These are phyloP conservation scores for Apodemia duryi DNA, from an alignment of 2,888 invertebrate genomes.

Conservation along the genomic window DNA sequence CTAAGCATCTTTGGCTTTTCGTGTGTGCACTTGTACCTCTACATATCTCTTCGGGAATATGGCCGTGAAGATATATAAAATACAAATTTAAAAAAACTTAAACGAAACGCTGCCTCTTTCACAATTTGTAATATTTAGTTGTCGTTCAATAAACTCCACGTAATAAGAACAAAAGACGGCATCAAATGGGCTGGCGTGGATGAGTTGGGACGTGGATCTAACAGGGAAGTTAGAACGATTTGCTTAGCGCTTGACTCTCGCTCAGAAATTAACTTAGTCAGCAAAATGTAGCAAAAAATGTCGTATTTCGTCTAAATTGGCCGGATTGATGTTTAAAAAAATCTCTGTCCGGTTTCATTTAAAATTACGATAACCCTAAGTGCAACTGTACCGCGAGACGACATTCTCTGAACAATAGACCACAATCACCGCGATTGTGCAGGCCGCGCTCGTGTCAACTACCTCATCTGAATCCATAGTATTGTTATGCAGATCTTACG, in stretches of 20 bases:
- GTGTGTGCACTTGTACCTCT: no score
- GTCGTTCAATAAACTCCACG: not conserved
- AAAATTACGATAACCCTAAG: not conserved
- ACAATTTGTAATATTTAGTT: not conserved
- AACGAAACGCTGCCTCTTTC: no score
- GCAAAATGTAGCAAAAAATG: not conserved
- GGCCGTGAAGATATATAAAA: not conserved
- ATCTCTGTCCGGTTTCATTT: not conserved
- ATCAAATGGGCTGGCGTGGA: not conserved
- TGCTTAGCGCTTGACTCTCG: not conserved
- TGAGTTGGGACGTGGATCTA: not conserved
- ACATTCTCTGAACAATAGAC: constrained; percentile 59
- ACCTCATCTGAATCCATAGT: constrained; percentile 58
- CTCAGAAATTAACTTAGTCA: not conserved
- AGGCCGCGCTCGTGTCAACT: constrained; percentile 58
- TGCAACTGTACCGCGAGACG: constrained; percentile 34
- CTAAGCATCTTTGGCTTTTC: no score
- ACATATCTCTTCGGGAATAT: no score
- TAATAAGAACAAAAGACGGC: no score
- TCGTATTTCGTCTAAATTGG: not conserved
- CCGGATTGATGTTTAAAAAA: not conserved
- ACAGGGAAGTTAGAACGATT: not conserved
- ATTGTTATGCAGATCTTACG: constrained; percentile 69
- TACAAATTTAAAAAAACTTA: not conserved
- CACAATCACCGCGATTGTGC: constrained; percentile 64